These are phyloP conservation scores for Varanus komodoensis DNA, from an alignment of 2,113 vertebrate species.

Conservation along the genomic window DNA sequence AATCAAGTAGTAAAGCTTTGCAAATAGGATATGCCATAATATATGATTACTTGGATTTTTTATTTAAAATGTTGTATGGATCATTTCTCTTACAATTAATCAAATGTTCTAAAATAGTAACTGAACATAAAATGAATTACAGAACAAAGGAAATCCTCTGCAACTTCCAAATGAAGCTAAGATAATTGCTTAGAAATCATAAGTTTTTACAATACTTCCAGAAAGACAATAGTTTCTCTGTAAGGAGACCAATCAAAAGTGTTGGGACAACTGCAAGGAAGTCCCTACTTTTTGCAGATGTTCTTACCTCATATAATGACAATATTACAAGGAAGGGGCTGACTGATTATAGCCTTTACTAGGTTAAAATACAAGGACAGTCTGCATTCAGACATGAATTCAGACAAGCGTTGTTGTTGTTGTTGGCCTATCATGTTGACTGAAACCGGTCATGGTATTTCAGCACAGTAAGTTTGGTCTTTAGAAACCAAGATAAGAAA, in stretches of 20 bases:
- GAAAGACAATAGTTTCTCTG: not conserved
- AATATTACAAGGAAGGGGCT: not conserved
- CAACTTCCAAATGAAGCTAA: not conserved
- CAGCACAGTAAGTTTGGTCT: too few relatives aligned
- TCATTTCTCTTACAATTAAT: not conserved
- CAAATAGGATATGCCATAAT: not conserved
- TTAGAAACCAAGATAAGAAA: too few relatives aligned
- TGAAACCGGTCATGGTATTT: too few relatives aligned
- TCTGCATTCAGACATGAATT: too few relatives aligned
- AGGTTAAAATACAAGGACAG: not conserved
- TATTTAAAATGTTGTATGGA: not conserved
- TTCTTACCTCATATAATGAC: not conserved
- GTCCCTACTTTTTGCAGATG: not conserved
- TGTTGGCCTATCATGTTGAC: too few relatives aligned
- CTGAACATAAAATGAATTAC: not conserved
- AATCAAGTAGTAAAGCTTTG: not conserved
- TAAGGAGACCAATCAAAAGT: not conserved
- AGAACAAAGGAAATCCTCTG: not conserved
- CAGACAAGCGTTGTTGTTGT: too few relatives aligned
- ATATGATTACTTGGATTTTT: not conserved
- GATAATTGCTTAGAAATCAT: not conserved
- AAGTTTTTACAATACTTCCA: not conserved
- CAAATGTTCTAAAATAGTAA: not conserved
- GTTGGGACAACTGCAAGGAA: not conserved
- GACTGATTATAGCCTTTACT: not conserved